A percentile compares a stretch with the other conserved stretches of the same genome.
Evolutionary conservation across 2,888 invertebrate genomes (phyloP).

Genomic region (Clusia tigrina): DNA sequence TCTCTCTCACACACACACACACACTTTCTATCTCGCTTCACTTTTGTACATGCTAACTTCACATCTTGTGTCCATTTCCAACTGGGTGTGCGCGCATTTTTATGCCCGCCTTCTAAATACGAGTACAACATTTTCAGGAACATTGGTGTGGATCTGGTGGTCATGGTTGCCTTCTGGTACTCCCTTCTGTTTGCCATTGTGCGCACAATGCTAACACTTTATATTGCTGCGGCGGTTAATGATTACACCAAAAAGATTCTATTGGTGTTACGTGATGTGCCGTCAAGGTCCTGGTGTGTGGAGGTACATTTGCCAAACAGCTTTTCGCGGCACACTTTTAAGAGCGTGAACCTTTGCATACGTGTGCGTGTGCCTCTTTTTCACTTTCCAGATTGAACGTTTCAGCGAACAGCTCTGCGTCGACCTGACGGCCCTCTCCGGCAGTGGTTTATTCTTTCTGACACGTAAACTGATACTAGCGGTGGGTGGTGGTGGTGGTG

Average conservation of each 20-base stretch:
- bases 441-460: conserved; percentile 56
- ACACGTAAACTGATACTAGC: conserved; percentile 57
- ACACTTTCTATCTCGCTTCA: background rate
- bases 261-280: conserved; percentile 63
- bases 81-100: no score
- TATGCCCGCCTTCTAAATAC: no score
- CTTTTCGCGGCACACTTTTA: background rate
- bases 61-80: no score
- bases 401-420: conserved; percentile 56
- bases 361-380: background rate
- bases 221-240: conserved; percentile 67
- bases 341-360: background rate
- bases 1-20: no score
- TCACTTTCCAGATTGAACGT: conserved; percentile 49
- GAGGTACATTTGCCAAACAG: conserved; percentile 56
- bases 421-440: conserved; percentile 57
- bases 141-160: conserved; percentile 58
- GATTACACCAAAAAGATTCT: conserved; percentile 67
- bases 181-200: conserved; percentile 67
- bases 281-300: conserved; percentile 63
- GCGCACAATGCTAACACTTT: conserved; percentile 66
- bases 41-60: no score
- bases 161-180: conserved; percentile 67
- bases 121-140: no score
- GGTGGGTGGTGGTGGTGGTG: conserved; percentile 39